phyloP scores from a whole-genome alignment of 1,140 invertebrate genomes.

The Drosophila pachea region DNA sequence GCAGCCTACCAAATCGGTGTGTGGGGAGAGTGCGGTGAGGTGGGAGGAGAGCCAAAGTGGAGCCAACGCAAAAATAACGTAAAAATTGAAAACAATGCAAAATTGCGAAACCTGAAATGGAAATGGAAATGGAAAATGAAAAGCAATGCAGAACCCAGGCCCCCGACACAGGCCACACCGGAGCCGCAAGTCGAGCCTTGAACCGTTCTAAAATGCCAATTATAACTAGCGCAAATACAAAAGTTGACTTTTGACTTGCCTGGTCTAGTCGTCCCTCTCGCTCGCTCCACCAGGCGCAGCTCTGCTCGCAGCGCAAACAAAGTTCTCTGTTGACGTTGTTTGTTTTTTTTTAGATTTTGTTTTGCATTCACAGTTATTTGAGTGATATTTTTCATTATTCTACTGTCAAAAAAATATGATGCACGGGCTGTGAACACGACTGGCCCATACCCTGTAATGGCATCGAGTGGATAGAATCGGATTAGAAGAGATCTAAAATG shows the following conservation, averaged over 20 bases:
- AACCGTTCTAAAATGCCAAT: constrained; percentile 74
- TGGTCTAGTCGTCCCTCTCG: neutral
- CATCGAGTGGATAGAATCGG: neutral
- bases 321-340: constrained; percentile 17
- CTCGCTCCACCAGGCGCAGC: too few species aligned
- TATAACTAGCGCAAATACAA: constrained; percentile 72
- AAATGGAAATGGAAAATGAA: constrained; percentile 37
- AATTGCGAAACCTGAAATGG: constrained; percentile 13
- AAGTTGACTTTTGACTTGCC: constrained; percentile 17
- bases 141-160: constrained; percentile 31
- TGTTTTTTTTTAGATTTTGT: constrained; percentile 34
- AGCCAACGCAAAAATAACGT: constrained; percentile 38
- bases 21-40: too few species aligned
- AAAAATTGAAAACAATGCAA: constrained; percentile 19
- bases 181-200: constrained; percentile 53
- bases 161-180: constrained; percentile 23
- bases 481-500: too few species aligned
- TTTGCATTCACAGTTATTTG: constrained; percentile 48
- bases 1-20: constrained; percentile 9
- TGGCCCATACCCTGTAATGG: neutral
- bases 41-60: neutral
- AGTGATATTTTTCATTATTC: constrained; percentile 49
- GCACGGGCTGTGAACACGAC: neutral
- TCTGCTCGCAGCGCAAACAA: constrained; percentile 16
- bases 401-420: constrained; percentile 48